Base-by-base conservation (phyloP, 2,888 invertebrate genomes). In the Tinea semifulvella region DNA sequence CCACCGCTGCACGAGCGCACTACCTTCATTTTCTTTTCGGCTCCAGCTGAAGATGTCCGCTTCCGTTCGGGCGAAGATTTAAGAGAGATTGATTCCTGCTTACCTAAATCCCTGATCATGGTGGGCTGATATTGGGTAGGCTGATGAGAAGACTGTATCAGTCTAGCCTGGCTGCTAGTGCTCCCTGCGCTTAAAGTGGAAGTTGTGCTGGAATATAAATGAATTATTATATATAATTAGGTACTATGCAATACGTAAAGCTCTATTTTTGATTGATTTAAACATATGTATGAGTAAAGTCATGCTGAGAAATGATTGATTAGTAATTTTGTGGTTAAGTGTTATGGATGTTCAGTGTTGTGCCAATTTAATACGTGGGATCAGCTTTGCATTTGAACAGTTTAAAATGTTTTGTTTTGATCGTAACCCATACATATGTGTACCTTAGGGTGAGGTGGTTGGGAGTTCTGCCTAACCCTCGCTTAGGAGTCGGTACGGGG, bases 151-250 rank as follows among this genome's bases (percentile, higher is more conserved):
- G 95, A 93, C 81, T 95, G 95, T 67, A 96, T 94, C 63, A 96
- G 87, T 61, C 94, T 88, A 48, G 96, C 94, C 77, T 94, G 94
- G 69, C 93, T 94, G 62, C 95, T 92, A 44, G 94, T 94, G 76
- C 94, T 95, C 64, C 95, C 94, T 49, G 94, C 94, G 57, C 94
- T 95, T 65, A 96, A 85, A 50, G 96, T 96, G 60, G 95, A 95
- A 56, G 95, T 94, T 62, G 95, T 95, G 83, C 94, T 94, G 82
- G 60, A 75, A 81, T 2, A 2, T 2, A 31, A 31, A 13, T 31
- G 14, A 31, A 13, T 2, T 10, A n/a, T 10, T n/a, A 5, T 7
- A 18, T 7, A 39, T 11, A 17, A 5, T 18, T 39, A 39, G 3
- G 18, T 17, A 39, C 16, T 26, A 6, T 26, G 3, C 10, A 26